Conservation (phyloP, 2,113 vertebrate species). For the Origma solitaria region DNA sequence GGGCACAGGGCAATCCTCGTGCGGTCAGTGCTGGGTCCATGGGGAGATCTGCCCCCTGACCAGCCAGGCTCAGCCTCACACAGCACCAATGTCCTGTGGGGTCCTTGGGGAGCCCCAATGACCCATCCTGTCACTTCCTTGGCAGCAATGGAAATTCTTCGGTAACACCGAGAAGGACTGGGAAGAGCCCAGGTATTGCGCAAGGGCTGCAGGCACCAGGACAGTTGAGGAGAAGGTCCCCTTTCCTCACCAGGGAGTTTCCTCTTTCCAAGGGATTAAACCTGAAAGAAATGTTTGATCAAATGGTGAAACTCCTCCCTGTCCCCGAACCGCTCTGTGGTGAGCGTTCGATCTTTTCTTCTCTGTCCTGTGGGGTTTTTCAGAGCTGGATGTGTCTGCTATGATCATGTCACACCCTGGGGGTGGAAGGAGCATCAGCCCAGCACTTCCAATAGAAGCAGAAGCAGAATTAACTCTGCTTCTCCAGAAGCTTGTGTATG, state of each 20-base stretch:
- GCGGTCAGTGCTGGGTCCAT: too few species aligned
- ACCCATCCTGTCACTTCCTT: neutral
- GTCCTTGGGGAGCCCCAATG: neutral
- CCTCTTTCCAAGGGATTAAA: neutral
- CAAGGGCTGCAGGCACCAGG: neutral
- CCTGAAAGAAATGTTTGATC: neutral
- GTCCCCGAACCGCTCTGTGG: neutral
- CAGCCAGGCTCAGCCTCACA: neutral
- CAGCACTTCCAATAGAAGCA: neutral
- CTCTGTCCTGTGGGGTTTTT: neutral
- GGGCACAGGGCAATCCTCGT: too few species aligned
- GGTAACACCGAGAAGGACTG: neutral
- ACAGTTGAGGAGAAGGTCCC: neutral
- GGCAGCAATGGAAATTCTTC: too few species aligned
- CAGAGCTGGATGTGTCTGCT: neutral
- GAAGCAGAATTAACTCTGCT: neutral
- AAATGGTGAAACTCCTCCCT: neutral
- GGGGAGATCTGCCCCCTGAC: neutral
- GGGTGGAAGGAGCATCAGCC: neutral
- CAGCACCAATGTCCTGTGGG: neutral
- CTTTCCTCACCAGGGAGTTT: neutral
- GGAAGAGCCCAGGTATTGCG: neutral
- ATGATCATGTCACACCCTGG: neutral
- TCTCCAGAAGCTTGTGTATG: neutral
- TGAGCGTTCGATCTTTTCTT: neutral